Conservation (phyloP, 30 jellyfish, hydroid and myxozoan species). For the Clytia hemisphaerica region DNA sequence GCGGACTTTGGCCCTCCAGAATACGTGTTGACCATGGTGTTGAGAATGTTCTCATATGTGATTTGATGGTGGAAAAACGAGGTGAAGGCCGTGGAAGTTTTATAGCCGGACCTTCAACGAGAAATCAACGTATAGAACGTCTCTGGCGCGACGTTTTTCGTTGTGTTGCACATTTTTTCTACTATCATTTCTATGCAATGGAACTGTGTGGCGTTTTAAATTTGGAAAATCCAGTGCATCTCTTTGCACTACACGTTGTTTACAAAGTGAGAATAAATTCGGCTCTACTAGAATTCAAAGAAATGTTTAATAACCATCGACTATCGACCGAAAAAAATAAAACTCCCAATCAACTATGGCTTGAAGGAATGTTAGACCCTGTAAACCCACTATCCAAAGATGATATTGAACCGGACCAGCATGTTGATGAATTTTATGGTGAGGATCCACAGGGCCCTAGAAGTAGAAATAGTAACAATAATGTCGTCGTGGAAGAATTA, state of each 20-base stretch:
- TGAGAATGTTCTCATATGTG: slow-evolving; percentile 34
- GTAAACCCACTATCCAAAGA: too few species aligned
- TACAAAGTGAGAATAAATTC: slow-evolving; percentile 17
- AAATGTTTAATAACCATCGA: slow-evolving; percentile 17
- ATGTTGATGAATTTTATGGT: too few species aligned
- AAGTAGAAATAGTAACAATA: too few species aligned
- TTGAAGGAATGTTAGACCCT: slow-evolving; percentile 5
- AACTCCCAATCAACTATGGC: slow-evolving; percentile 24
- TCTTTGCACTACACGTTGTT: slow-evolving; percentile 25
- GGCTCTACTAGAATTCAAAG: slow-evolving; percentile 4
- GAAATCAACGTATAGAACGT: slow-evolving; percentile 33
- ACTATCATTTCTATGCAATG: slow-evolving; percentile 13
- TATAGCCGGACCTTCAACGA: slow-evolving; percentile 25
- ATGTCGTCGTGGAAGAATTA: too few species aligned
- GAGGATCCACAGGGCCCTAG: too few species aligned
- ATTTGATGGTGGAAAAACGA: slow-evolving; percentile 19
- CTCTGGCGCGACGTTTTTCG: slow-evolving; percentile 46
- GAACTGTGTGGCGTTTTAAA: slow-evolving; percentile 20
- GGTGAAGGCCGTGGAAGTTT: slow-evolving; percentile 39
- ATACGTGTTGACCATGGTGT: slow-evolving; percentile 39
- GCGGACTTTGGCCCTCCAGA: slow-evolving; percentile 39
- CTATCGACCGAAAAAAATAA: slow-evolving; percentile 12
- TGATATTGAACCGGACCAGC: too few species aligned
- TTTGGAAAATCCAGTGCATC: slow-evolving; percentile 3
- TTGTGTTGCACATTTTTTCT: slow-evolving; percentile 29